These are phyloP conservation scores for Drosophila burlai DNA, from an alignment of 1,140 invertebrate genomes.

Conservation along the genomic window DNA sequence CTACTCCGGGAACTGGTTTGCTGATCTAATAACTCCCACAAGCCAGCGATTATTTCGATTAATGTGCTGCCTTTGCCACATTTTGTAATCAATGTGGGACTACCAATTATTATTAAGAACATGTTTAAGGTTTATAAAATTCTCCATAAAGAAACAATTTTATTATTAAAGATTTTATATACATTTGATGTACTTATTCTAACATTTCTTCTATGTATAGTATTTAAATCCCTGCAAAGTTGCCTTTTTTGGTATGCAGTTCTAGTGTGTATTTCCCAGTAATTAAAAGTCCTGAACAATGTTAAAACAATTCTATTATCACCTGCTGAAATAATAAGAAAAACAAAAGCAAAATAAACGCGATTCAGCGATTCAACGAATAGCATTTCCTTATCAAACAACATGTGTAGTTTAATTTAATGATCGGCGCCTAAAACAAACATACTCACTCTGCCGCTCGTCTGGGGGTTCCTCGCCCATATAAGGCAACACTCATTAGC, in stretches of 20 bases:
- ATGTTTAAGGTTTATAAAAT: not conserved
- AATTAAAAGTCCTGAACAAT: slow-evolving; percentile 21
- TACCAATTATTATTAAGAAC: slow-evolving; percentile 16
- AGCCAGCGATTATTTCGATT: slow-evolving; percentile 17
- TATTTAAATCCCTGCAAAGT: not conserved
- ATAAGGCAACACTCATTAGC: slow-evolving; percentile 42
- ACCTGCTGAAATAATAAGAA: slow-evolving; percentile 20
- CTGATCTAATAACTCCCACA: slow-evolving; percentile 45
- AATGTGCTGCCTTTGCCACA: slow-evolving; percentile 24
- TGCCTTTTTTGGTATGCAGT: not conserved
- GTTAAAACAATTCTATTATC: slow-evolving; percentile 39
- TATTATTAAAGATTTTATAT: too few species aligned
- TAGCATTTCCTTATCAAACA: slow-evolving; percentile 46
- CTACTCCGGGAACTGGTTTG: slow-evolving; percentile 21
- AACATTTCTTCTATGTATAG: too few species aligned
- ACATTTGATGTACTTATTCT: too few species aligned
- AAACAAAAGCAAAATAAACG: slow-evolving; percentile 8
- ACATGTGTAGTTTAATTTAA: slow-evolving; percentile 49
- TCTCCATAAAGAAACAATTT: too few species aligned
- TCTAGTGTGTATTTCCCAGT: not conserved
- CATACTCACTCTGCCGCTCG: not conserved
- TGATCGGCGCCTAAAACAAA: slow-evolving; percentile 41
- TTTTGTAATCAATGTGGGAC: slow-evolving; percentile 14
- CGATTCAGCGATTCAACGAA: slow-evolving; percentile 15
- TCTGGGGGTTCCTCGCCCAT: slow-evolving; percentile 31